phyloP scores from a whole-genome alignment of 2,113 vertebrate species.

The Perccottus glenii region DNA sequence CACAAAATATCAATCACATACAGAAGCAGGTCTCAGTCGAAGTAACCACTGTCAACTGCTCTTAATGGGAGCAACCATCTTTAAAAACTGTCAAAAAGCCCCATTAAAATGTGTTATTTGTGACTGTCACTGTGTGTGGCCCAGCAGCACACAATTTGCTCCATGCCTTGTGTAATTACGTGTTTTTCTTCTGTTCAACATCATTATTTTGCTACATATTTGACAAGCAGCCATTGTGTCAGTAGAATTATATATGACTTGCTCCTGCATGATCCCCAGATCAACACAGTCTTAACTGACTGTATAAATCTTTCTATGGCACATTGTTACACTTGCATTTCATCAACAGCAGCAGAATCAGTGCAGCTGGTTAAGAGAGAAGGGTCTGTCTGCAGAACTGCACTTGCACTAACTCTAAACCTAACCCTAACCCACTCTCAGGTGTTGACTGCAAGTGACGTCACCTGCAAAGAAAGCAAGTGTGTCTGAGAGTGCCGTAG shows the following conservation, averaged over 20 bases:
- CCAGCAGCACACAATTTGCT: neutral
- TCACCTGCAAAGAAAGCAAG: too few species aligned
- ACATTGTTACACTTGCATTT: too few species aligned
- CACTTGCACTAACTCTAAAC: too few species aligned
- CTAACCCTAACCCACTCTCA: too few species aligned
- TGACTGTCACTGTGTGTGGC: slow-evolving; percentile 13
- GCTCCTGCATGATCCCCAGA: slow-evolving; percentile 3
- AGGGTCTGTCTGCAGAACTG: too few species aligned
- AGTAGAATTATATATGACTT: slow-evolving; percentile 1
- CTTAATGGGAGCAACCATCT: neutral
- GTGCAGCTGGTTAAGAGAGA: too few species aligned
- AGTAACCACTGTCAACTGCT: neutral
- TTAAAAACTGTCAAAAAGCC: slow-evolving; percentile 1
- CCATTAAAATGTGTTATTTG: neutral
- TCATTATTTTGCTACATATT: neutral
- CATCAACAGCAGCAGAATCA: too few species aligned
- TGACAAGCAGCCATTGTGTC: neutral
- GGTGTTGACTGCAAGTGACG: too few species aligned
- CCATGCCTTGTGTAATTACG: neutral
- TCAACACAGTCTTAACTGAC: neutral
- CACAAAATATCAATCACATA: neutral
- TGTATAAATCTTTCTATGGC: too few species aligned
- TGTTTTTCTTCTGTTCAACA: neutral
- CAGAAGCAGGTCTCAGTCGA: neutral
- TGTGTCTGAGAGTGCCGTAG: too few species aligned